These are phyloP conservation scores for Scytalopus superciliaris DNA, from an alignment of 2,113 vertebrate genomes.

Conservation along the genomic window DNA sequence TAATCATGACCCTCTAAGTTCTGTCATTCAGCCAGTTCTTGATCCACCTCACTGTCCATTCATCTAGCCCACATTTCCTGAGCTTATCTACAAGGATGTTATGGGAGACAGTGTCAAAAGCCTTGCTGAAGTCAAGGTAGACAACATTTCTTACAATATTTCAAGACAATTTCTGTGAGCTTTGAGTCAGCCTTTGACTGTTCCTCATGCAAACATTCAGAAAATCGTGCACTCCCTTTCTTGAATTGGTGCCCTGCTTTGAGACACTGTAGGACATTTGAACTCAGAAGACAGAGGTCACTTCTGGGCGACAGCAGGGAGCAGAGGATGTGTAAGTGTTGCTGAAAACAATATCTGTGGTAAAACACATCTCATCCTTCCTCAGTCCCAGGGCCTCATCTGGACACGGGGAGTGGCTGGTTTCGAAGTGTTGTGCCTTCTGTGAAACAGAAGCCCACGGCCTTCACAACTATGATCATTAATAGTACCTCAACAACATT, in stretches of 20 bases:
- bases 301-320: background rate
- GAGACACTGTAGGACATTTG: background rate
- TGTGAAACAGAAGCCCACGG: background rate
- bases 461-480: background rate
- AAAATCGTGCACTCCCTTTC: background rate
- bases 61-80: background rate
- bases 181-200: background rate
- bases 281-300: background rate
- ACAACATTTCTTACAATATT: background rate
- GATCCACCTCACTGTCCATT: background rate
- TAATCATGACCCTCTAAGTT: background rate
- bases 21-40: background rate
- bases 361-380: background rate
- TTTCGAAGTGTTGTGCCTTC: background rate
- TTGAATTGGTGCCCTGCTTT: background rate
- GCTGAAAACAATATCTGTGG: background rate
- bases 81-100: background rate
- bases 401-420: background rate
- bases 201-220: background rate
- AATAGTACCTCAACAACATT: background rate
- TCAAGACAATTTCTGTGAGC: background rate
- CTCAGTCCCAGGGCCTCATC: background rate
- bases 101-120: background rate
- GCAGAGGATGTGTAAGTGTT: background rate
- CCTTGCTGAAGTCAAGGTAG: rapidly evolving